These are phyloP conservation scores for Semnornis frantzii DNA, from an alignment of 2,113 vertebrate genomes.

Conservation along the genomic window DNA sequence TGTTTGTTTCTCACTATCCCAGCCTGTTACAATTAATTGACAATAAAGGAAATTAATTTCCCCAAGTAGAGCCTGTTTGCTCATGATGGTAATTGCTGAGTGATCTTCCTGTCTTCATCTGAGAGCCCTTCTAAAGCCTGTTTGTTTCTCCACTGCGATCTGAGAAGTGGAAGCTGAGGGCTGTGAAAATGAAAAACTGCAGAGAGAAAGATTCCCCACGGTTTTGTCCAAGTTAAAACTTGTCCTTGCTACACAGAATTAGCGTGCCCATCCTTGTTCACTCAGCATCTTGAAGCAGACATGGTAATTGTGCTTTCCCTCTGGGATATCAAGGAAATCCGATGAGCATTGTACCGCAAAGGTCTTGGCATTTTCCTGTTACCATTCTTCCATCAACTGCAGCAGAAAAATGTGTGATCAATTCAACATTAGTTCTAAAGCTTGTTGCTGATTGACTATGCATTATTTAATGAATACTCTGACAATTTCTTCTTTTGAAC, in stretches of 20 bases:
- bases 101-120: no score
- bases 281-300: neutral
- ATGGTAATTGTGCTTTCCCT: neutral
- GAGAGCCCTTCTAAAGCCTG: neutral
- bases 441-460: constrained; percentile 1
- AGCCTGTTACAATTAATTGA: neutral
- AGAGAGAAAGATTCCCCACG: neutral
- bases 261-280: neutral
- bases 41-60: neutral
- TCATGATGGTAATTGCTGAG: no score
- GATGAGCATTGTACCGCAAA: neutral
- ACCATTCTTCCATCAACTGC: neutral
- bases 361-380: neutral
- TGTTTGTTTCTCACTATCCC: neutral
- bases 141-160: neutral
- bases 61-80: no score
- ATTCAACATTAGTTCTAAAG: neutral
- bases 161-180: neutral
- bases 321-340: neutral
- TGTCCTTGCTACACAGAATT: neutral
- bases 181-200: neutral
- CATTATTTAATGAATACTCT: neutral
- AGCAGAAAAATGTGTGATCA: neutral
- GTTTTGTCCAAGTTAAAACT: neutral
- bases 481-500: neutral